Percentiles rank a stretch among this genome's conserved stretches.
These are phyloP conservation scores for Petrocephalus microphthalmus DNA, from an alignment of 2,113 vertebrate genomes.

Conservation along the genomic window DNA sequence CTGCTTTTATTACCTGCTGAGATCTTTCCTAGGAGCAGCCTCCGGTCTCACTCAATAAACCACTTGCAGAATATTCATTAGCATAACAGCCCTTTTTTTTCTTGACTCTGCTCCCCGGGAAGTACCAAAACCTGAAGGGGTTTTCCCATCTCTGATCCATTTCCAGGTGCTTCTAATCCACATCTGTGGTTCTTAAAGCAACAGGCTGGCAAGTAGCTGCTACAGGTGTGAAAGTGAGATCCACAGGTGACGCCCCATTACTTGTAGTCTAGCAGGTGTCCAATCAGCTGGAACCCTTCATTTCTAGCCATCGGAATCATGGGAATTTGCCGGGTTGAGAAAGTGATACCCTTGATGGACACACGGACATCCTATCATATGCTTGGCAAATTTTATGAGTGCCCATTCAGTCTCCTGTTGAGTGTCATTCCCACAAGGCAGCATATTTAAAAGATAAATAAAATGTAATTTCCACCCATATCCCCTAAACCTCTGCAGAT, in stretches of 20 bases:
- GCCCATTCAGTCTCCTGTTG: too few relatives aligned
- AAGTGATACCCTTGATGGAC: background rate
- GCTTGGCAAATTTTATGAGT: background rate
- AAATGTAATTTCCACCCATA: background rate
- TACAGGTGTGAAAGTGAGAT: background rate
- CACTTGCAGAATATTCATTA: background rate
- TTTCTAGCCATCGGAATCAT: background rate
- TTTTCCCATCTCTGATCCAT: background rate
- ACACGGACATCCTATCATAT: background rate
- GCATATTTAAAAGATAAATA: background rate
- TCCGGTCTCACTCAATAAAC: slow-evolving; percentile 5
- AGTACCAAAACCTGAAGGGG: background rate
- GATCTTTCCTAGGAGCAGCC: background rate
- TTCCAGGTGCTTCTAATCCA: background rate
- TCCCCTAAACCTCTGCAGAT: background rate
- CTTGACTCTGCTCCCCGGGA: background rate
- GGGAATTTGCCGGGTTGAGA: background rate
- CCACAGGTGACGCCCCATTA: background rate
- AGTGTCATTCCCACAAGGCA: background rate
- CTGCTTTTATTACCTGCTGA: background rate
- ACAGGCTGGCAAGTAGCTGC: background rate
- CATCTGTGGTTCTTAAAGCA: background rate
- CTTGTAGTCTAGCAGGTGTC: background rate
- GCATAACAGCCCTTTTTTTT: background rate
- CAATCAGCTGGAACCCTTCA: background rate